Evolutionary conservation across 2,113 vertebrate genomes (phyloP).

Genomic region (Oncorhynchus gorbuscha): DNA sequence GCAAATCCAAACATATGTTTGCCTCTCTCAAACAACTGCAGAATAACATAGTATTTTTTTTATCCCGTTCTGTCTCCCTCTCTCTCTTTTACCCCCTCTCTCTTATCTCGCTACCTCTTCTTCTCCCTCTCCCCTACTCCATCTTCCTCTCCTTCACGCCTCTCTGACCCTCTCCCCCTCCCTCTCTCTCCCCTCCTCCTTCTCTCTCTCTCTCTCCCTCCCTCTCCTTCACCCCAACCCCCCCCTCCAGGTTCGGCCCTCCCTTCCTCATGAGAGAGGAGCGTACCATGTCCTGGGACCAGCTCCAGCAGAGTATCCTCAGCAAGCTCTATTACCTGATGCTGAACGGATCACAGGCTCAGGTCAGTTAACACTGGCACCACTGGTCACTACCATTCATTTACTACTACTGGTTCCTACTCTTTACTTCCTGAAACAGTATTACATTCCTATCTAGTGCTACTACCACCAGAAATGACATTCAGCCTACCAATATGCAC

Average conservation of each 20-base stretch:
- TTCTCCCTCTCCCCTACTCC: not conserved
- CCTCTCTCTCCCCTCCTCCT: not conserved
- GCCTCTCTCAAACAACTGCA: not conserved
- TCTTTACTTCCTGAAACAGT: too few relatives aligned
- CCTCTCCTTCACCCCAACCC: not conserved
- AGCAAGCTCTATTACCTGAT: conserved; percentile 82
- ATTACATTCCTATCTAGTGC: too few relatives aligned
- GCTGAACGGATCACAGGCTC: conserved; percentile 74
- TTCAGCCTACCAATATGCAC: too few relatives aligned
- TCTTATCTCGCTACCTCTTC: not conserved
- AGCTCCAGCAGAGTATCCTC: conserved; percentile 86
- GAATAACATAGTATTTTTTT: not conserved
- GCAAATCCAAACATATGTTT: not conserved
- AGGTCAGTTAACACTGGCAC: conserved; percentile 43
- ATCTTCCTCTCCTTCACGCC: not conserved
- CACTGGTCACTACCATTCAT: too few relatives aligned
- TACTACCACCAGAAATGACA: too few relatives aligned
- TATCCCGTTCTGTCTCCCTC: not conserved
- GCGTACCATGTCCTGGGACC: conserved; percentile 83
- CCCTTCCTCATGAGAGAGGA: conserved; percentile 69
- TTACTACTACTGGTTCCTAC: too few relatives aligned
- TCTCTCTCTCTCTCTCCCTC: not conserved
- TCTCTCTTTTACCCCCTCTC: not conserved
- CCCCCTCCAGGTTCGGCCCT: too few relatives aligned
- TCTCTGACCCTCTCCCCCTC: not conserved